These are phyloP conservation scores for Malurus splendens DNA, from an alignment of 2,797 vertebrate species.

Conservation along the genomic window DNA sequence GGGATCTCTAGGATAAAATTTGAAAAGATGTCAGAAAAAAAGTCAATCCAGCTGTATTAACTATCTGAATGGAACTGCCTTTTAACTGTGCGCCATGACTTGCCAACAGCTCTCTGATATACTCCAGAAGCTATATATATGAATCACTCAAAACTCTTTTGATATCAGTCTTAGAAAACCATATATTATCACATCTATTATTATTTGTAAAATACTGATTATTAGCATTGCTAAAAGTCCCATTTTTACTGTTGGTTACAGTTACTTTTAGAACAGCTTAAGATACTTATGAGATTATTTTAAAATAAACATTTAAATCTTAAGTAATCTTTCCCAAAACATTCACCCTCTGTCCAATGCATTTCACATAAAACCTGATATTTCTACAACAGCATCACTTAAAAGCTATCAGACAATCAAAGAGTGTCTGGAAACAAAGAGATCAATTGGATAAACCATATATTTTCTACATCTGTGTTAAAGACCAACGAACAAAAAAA, in stretches of 20 bases:
- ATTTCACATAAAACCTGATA: slow-evolving; percentile 45
- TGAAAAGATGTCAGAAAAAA: background rate
- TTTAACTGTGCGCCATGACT: background rate
- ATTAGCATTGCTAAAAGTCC: background rate
- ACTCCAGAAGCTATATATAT: background rate
- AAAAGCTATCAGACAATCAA: slow-evolving; percentile 55
- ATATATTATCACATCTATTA: slow-evolving; percentile 35
- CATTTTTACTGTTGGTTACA: slow-evolving; percentile 25
- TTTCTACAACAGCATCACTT: slow-evolving; percentile 46
- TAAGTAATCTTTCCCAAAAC: slow-evolving; percentile 24
- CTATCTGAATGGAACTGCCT: background rate
- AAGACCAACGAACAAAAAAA: slow-evolving; percentile 19
- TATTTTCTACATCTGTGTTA: slow-evolving; percentile 1
- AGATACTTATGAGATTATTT: slow-evolving; percentile 22
- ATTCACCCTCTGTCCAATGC: slow-evolving; percentile 2
- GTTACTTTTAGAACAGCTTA: slow-evolving; percentile 1
- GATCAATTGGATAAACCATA: slow-evolving; percentile 39
- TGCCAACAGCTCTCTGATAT: background rate
- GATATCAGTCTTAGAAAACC: slow-evolving; percentile 51
- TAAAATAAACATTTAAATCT: slow-evolving; percentile 31
- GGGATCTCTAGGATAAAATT: background rate
- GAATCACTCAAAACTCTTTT: background rate
- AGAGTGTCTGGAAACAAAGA: slow-evolving; percentile 41
- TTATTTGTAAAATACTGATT: slow-evolving; percentile 37
- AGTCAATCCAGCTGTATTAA: background rate